phyloP scores from a whole-genome alignment of 2,113 vertebrate genomes.

The Narcine bancroftii region DNA sequence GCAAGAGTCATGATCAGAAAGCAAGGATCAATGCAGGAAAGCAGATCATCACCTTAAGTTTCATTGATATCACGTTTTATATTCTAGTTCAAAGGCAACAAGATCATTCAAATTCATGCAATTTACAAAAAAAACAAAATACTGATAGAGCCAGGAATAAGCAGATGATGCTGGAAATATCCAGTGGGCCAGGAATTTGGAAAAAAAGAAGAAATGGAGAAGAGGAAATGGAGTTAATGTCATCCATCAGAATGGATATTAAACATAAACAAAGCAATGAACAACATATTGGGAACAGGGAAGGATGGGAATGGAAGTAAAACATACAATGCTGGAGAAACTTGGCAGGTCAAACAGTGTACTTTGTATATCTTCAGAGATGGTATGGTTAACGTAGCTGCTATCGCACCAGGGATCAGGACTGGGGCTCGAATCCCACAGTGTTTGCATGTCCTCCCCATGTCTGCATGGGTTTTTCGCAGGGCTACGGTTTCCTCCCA shows the following conservation, averaged over 20 bases:
- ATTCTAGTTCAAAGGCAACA: not conserved
- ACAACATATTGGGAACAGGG: no score
- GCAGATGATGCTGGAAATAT: not conserved
- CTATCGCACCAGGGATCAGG: no score
- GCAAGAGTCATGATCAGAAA: not conserved
- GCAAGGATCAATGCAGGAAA: not conserved
- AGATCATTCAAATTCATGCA: not conserved
- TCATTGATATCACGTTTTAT: not conserved
- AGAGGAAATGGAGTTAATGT: not conserved
- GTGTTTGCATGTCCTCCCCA: no score
- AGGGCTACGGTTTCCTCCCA: no score
- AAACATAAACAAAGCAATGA: no score
- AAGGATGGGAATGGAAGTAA: no score
- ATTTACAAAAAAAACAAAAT: constrained; percentile 5
- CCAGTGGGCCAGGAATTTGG: not conserved
- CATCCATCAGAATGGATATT: not conserved
- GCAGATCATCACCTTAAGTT: not conserved
- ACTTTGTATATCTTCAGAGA: no score
- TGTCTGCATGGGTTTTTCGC: no score
- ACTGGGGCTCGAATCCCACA: no score
- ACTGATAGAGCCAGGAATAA: not conserved
- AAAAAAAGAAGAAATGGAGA: not conserved
- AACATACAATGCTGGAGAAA: no score
- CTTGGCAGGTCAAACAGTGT: no score
- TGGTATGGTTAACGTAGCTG: no score